Evolutionary conservation across 2,113 vertebrate species (phyloP).

Genomic region (Forbesichthys papilliferus): DNA sequence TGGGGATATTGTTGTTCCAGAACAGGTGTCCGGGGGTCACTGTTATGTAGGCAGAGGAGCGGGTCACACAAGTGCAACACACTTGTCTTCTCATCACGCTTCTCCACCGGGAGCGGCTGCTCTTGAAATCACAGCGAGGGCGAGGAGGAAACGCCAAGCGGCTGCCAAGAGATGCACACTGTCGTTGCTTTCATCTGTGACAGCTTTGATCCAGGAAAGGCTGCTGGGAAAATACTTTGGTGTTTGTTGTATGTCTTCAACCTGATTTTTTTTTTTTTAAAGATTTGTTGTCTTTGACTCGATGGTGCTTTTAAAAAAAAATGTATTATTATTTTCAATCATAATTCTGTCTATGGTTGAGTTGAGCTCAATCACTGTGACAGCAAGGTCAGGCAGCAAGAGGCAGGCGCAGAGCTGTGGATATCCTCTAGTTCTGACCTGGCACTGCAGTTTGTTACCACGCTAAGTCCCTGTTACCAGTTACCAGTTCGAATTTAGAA

Average conservation of each 20-base stretch:
- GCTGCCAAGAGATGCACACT: slow-evolving; percentile 42
- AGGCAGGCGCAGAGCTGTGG: slow-evolving; percentile 19
- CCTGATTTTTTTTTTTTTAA: neutral
- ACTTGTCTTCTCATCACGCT: slow-evolving; percentile 56
- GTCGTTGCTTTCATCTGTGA: slow-evolving; percentile 49
- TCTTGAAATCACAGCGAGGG: slow-evolving; percentile 34
- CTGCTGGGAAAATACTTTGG: neutral
- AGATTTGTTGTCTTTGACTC: neutral
- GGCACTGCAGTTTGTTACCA: slow-evolving; percentile 35
- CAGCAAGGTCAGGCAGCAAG: slow-evolving; percentile 34
- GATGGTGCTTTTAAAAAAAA: too few relatives aligned
- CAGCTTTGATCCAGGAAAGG: slow-evolving; percentile 52
- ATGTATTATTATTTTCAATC: too few relatives aligned
- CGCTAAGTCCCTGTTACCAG: slow-evolving; percentile 54
- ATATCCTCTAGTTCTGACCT: slow-evolving; percentile 28
- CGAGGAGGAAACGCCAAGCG: slow-evolving; percentile 12
- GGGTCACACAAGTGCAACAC: slow-evolving; percentile 28
- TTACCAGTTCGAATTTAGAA: slow-evolving; percentile 66
- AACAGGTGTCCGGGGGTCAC: slow-evolving; percentile 58
- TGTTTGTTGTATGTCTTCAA: slow-evolving; percentile 1
- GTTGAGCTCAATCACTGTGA: slow-evolving; percentile 27
- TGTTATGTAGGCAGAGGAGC: slow-evolving; percentile 38
- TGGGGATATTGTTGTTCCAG: slow-evolving; percentile 44
- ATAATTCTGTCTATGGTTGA: slow-evolving; percentile 6
- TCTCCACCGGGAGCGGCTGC: slow-evolving; percentile 29